phyloP scores from a whole-genome alignment of 2,888 invertebrate species.

The Stenurella melanura region DNA sequence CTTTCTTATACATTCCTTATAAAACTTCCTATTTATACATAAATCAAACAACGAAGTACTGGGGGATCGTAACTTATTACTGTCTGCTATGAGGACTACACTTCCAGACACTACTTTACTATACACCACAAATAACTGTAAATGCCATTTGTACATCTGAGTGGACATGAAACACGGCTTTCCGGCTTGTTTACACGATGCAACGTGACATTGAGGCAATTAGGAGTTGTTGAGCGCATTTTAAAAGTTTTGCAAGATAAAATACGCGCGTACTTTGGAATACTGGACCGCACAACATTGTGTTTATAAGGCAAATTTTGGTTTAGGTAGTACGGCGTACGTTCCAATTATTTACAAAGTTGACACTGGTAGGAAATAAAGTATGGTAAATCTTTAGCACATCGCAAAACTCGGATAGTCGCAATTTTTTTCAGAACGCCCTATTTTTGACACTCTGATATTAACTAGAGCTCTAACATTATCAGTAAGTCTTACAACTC shows the following conservation, averaged over 20 bases:
- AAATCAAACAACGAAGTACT: conserved; percentile 6
- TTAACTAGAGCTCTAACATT: too few relatives aligned
- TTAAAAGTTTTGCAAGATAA: not conserved
- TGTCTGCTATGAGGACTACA: not conserved
- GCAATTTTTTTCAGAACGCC: too few relatives aligned
- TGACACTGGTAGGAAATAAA: too few relatives aligned
- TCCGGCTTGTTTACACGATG: not conserved
- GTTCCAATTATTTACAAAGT: too few relatives aligned
- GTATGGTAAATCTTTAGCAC: too few relatives aligned
- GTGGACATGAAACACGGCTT: not conserved
- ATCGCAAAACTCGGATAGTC: too few relatives aligned
- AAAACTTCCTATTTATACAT: conserved; percentile 14
- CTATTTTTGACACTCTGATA: too few relatives aligned
- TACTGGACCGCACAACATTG: too few relatives aligned
- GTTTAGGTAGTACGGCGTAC: too few relatives aligned
- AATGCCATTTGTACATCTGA: not conserved
- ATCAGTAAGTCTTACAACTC: too few relatives aligned
- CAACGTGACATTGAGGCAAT: not conserved
- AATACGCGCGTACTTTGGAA: too few relatives aligned
- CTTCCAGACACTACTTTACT: not conserved
- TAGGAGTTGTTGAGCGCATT: not conserved
- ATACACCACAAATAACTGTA: not conserved
- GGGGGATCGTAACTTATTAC: not conserved
- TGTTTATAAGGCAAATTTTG: too few relatives aligned
- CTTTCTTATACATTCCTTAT: conserved; percentile 15